phyloP scores from a whole-genome alignment of 2,888 invertebrate species.

The Brassicogethes aeneus region DNA sequence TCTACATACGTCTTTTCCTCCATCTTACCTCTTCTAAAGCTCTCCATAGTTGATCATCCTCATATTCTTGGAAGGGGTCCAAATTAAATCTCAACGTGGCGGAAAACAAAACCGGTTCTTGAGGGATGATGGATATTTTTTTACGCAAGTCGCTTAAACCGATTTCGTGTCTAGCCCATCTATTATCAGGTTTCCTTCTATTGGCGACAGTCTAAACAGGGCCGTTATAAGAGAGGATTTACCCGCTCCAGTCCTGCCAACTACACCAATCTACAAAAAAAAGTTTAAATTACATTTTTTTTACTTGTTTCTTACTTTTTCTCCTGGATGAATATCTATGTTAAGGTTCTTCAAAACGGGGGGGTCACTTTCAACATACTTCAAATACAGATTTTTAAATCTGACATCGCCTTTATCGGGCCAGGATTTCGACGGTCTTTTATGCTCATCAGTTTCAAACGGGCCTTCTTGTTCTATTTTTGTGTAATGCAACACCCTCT shows the following conservation, averaged over 20 bases:
- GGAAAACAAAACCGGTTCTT: conserved; percentile 82
- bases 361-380: conserved; percentile 51
- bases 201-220: conserved; percentile 72
- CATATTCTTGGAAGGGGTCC: conserved; percentile 70
- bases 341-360: conserved; percentile 61
- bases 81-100: conserved; percentile 77
- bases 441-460: conserved; percentile 44
- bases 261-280: conserved; percentile 63
- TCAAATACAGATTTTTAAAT: conserved; percentile 52
- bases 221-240: conserved; percentile 78
- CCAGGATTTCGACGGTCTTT: conserved; percentile 44
- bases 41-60: conserved; percentile 67
- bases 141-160: conserved; percentile 69
- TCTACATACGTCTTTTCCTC: neutral
- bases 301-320: conserved; percentile 49
- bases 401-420: conserved; percentile 50
- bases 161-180: conserved; percentile 67
- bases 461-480: conserved; percentile 60
- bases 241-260: conserved; percentile 83
- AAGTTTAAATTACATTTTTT: neutral
- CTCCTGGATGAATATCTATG: conserved; percentile 50
- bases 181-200: conserved; percentile 66
- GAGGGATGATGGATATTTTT: conserved; percentile 86
- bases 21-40: conserved; percentile 56
- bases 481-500: conserved; percentile 71